Base-by-base conservation (phyloP, 2,797 vertebrate species). In the Podarcis siculus region DNA sequence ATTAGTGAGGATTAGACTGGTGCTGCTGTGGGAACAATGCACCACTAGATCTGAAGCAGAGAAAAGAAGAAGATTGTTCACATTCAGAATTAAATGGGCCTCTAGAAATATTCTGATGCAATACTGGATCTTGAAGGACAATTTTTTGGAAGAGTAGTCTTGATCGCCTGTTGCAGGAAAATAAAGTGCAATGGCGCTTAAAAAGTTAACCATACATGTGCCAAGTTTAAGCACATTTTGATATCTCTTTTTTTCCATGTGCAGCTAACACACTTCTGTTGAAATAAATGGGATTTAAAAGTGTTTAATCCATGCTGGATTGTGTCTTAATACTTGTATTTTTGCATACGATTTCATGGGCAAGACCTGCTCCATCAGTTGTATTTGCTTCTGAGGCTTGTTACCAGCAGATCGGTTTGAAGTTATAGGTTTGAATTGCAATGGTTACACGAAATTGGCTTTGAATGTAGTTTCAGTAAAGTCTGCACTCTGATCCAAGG, bases 1-100 rank as follows among this genome's bases (percentile, higher is more conserved):
- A 85, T 85, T 81, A 85, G 81, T 66, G 61, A 76, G 78, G 71
- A 75, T 85, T 83, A 83, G 27, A 30, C 35, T 79, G 69, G 37
- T 79, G 78, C 64, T 85, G 25, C 58, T 64, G n/a, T 66, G 78
- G 45, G 55, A 89, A 85, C 25, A 85, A 37, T 25, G 12, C 30
- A 35, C 10, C 37, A 37, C 49, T 64, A 42, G 17, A 27, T 67
- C 55, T 49, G 64, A 85, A 85, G 37, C 23, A 58, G 73, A 49
- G 58, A 15, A 77, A 67, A 69, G 35, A 25, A 75, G 9, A 78
- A 6, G 39, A 27, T 77, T 83, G 30, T 80, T 66, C 58, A 85
- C 32, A 61, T 88, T 71, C 49, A 25, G 64, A 39, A 12, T 58
- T 71, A 83, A 85, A 66, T 85, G 30, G 4, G 17, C 5, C n/a